Percentiles rank a stretch among this genome's conserved stretches.
phyloP scores from a whole-genome alignment of 2,113 vertebrate species.

The Craseonycteris thonglongyai region DNA sequence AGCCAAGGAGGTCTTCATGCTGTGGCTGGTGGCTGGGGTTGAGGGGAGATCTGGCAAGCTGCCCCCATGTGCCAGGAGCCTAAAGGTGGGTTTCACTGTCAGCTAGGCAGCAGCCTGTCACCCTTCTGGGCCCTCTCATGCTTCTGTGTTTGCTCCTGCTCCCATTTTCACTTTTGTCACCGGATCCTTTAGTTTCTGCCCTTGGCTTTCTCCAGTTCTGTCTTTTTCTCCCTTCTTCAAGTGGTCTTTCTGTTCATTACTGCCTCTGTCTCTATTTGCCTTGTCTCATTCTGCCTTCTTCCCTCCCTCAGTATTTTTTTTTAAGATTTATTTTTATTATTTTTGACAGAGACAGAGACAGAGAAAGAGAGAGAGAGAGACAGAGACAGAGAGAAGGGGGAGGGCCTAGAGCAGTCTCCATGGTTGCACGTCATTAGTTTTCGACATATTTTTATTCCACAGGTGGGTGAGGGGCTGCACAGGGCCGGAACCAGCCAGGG shows the following conservation, averaged over 20 bases:
- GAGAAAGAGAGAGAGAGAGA: too few relatives aligned
- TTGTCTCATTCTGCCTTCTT: background rate
- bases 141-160: background rate
- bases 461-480: too few relatives aligned
- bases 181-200: background rate
- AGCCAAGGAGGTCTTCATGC: background rate
- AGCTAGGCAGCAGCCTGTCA: background rate
- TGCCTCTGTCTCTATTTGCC: background rate
- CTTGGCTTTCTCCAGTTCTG: background rate
- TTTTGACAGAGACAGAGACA: too few relatives aligned
- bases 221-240: too few relatives aligned
- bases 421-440: too few relatives aligned
- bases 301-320: too few relatives aligned
- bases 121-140: background rate
- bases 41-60: background rate
- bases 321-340: too few relatives aligned
- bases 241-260: background rate
- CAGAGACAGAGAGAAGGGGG: too few relatives aligned
- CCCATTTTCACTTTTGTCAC: background rate
- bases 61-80: fast-evolving
- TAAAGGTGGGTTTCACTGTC: background rate
- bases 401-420: too few relatives aligned
- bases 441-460: too few relatives aligned
- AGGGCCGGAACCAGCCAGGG: too few relatives aligned
- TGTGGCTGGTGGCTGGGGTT: too few relatives aligned